These are phyloP conservation scores for Molossus molossus DNA, from an alignment of 2,797 vertebrate species.

Conservation along the genomic window DNA sequence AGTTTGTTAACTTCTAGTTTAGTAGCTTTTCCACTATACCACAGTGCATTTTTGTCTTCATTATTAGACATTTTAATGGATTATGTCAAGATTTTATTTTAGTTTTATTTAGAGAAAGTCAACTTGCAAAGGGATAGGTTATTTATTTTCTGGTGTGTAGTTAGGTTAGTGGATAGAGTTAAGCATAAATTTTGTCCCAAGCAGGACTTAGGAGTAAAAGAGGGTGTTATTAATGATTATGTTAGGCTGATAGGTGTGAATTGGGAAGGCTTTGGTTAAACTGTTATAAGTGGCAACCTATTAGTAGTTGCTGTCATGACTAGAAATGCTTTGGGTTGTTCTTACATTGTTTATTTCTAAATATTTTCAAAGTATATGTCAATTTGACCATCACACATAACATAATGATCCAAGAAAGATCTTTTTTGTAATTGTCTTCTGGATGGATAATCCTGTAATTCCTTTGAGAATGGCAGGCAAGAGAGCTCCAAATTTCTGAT, in stretches of 20 bases:
- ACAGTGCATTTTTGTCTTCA: background rate
- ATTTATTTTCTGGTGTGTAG: background rate
- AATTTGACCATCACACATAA: background rate
- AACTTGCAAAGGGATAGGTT: slow-evolving; percentile 1
- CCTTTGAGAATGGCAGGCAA: background rate
- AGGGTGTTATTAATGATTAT: background rate
- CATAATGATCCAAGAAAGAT: background rate
- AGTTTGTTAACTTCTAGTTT: background rate
- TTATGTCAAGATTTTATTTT: slow-evolving; percentile 48
- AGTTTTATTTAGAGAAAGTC: slow-evolving; percentile 25
- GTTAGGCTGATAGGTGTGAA: background rate
- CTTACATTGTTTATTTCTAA: background rate
- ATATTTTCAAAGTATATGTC: slow-evolving; percentile 16
- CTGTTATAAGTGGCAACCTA: background rate
- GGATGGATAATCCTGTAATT: background rate
- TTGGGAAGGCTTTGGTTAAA: background rate
- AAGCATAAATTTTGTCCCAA: slow-evolving; percentile 11
- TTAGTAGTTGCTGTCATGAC: background rate
- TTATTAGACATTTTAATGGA: background rate
- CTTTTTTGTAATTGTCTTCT: background rate
- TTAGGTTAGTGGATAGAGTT: background rate
- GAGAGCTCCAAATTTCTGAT: background rate
- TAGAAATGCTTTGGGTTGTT: background rate
- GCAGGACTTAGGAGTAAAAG: slow-evolving; percentile 48
- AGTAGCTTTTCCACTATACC: background rate